phyloP scores from a whole-genome alignment of 2,113 vertebrate species.

The Ramphastos sulfuratus region DNA sequence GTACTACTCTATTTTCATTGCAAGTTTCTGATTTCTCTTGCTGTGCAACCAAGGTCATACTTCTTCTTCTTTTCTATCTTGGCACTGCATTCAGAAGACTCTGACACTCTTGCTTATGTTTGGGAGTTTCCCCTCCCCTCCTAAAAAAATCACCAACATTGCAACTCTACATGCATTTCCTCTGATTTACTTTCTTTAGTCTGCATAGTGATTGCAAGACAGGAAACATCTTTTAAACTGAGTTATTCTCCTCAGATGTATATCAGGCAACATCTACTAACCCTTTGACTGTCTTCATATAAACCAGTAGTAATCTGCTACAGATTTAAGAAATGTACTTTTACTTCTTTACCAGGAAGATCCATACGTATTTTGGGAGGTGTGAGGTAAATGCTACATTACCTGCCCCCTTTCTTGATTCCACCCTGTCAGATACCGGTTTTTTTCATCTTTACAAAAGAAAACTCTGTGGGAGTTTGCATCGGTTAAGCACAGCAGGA shows the following conservation, averaged over 20 bases:
- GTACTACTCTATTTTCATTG: neutral
- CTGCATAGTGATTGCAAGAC: neutral
- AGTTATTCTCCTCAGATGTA: neutral
- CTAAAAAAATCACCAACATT: neutral
- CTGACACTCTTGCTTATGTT: neutral
- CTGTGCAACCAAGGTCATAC: neutral
- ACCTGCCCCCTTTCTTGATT: slow-evolving; percentile 6
- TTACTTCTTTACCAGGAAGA: neutral
- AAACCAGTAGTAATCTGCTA: neutral
- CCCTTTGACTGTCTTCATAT: neutral
- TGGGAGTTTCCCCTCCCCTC: accelerated
- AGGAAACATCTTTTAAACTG: neutral
- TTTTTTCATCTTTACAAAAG: slow-evolving; percentile 45
- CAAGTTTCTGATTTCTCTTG: neutral
- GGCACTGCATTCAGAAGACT: neutral
- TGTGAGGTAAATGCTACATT: slow-evolving; percentile 30
- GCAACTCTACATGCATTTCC: neutral
- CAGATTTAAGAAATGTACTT: neutral
- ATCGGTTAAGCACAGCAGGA: slow-evolving; percentile 36
- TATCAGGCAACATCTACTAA: neutral
- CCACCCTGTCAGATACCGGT: slow-evolving; percentile 9
- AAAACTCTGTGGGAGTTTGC: slow-evolving; percentile 51
- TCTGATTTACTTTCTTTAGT: neutral
- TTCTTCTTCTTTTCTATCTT: neutral
- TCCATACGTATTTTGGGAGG: neutral